Base-by-base conservation (phyloP, 2,113 vertebrate species). In the Octodon degus region DNA sequence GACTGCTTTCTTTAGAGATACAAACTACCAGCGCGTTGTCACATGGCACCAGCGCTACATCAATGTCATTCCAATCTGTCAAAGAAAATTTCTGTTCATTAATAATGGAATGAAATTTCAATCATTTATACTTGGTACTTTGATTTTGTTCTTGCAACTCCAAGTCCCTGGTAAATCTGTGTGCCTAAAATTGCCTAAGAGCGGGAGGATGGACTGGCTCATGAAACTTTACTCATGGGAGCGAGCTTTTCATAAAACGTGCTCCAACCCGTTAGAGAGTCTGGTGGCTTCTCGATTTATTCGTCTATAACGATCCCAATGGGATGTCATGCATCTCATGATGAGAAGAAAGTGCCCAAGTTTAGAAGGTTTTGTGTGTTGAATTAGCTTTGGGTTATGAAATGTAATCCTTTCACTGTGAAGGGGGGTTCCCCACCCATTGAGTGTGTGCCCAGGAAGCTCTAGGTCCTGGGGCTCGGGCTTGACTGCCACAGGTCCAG, bases 81-180 rank as follows among this genome's bases (percentile, higher is more conserved):
- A 60, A 43, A 53, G 68, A 84, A 84, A 94, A 60, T 27, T 50
- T 86, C 60, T 91, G 11, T 68, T 91, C 24, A 27, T 91, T 82
- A 91, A 43, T 82, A 72, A 90, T 62, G 13, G 62, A 86, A 62
- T 70, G 22, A 82, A 89, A 22, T n/a, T 32, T 90, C 91, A 62
- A 3, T 95, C 60, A 88, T 88, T 68, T 58, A 85, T 32, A 30
- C 11, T 19, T 24, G 5, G 7, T 53, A 11, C 50, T 43, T 82
- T 88, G 53, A 60, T 91, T 88, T 50, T 70, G 93, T 17, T 55
- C 53, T 60, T 34, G 27, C 37, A 76, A 32, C 53, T 63, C 50
- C 37, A 65, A 77, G 68, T 17, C 40, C 58, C 70, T 60, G 43
- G 43, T 43, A 77, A 77, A 55, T 89, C n/a, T 55, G 67, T 81